Evolutionary conservation across 2,797 vertebrate species (phyloP).

Genomic region (Oophaga sylvatica): DNA sequence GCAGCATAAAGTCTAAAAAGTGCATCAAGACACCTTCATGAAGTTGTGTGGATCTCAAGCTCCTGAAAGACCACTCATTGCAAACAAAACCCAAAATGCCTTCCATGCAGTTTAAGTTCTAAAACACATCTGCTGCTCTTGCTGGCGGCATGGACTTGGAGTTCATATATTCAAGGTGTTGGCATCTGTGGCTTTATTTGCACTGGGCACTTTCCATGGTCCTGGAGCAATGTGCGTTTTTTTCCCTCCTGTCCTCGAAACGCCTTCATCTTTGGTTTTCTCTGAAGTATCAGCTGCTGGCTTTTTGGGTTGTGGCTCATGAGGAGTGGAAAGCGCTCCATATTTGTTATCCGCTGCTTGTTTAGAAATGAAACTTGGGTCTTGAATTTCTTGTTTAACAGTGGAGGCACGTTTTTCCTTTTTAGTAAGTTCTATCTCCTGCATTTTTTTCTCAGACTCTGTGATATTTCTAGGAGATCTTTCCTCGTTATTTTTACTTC

Average conservation of each 20-base stretch:
- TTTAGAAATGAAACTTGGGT: constrained; percentile 61
- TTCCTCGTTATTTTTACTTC: constrained; percentile 45
- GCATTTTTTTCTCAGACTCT: constrained; percentile 69
- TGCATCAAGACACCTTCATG: constrained; percentile 62
- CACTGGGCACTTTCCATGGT: constrained; percentile 91
- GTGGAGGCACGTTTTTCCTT: constrained; percentile 63
- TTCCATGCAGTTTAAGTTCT: constrained; percentile 66
- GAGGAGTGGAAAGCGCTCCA: constrained; percentile 66
- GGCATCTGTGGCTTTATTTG: constrained; percentile 75
- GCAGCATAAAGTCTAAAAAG: constrained; percentile 64
- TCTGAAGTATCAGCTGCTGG: constrained; percentile 66
- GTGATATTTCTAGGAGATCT: constrained; percentile 60
- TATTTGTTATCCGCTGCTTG: constrained; percentile 68
- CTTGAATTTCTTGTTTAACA: constrained; percentile 63
- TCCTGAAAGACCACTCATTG: constrained; percentile 52
- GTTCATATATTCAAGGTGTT: constrained; percentile 44
- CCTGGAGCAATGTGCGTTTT: constrained; percentile 85
- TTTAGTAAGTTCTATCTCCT: constrained; percentile 65
- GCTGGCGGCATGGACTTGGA: neutral
- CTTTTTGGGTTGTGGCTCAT: constrained; percentile 62
- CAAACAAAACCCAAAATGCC: constrained; percentile 66
- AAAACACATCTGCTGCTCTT: neutral
- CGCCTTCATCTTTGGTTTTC: constrained; percentile 72
- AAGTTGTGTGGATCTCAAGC: constrained; percentile 59
- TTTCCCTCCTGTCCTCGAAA: constrained; percentile 73